These are phyloP conservation scores for Aix galericulata DNA, from an alignment of 2,113 vertebrate species.

Conservation along the genomic window DNA sequence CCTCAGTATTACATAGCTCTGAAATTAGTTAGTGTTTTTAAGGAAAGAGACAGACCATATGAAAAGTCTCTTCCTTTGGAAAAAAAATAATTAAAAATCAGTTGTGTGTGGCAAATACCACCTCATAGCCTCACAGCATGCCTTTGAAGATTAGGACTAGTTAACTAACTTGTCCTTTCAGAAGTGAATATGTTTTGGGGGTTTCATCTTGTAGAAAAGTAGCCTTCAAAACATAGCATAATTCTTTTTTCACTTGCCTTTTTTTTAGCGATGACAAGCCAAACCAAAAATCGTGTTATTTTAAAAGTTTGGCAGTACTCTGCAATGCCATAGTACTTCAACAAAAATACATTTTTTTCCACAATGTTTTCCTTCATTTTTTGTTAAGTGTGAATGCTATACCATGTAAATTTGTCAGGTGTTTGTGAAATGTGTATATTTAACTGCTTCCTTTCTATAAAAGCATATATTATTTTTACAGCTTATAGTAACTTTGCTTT, in stretches of 20 bases:
- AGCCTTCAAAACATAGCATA: neutral
- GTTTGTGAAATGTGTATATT: slow-evolving; percentile 8
- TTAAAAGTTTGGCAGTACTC: neutral
- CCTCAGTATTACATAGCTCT: neutral
- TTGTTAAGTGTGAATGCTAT: neutral
- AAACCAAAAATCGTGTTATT: neutral
- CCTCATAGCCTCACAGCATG: neutral
- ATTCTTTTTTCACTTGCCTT: neutral
- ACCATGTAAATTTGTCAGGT: neutral
- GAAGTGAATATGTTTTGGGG: neutral
- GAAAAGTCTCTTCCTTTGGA: neutral
- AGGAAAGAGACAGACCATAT: neutral
- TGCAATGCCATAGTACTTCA: neutral
- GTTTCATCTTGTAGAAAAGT: neutral
- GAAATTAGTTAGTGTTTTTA: neutral
- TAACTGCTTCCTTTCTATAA: neutral
- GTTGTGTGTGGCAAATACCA: neutral
- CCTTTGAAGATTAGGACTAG: neutral
- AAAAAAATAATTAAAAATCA: neutral
- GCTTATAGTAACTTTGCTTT: neutral
- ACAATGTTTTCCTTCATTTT: neutral
- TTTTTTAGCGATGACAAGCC: neutral
- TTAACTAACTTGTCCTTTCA: neutral
- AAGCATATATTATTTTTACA: neutral
- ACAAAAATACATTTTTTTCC: neutral